phyloP scores from a whole-genome alignment of 2,113 vertebrate species.

The Tragelaphus imberbis region DNA sequence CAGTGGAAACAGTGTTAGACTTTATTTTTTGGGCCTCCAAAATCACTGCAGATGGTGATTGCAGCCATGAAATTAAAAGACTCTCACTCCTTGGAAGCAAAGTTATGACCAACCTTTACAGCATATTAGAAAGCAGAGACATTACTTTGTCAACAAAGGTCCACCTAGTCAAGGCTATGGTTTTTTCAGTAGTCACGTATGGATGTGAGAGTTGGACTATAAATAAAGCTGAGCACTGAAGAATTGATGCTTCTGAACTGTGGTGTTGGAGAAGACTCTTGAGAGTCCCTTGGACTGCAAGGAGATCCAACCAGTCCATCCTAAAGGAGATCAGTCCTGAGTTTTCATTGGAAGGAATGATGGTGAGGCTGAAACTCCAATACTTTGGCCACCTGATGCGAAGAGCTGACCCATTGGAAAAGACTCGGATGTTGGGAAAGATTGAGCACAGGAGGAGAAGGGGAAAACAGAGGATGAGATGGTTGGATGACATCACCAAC shows the following conservation, averaged over 20 bases:
- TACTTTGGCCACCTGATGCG: fast-evolving
- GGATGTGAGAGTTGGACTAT: background rate
- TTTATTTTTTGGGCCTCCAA: background rate
- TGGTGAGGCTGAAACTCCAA: background rate
- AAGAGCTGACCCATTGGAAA: background rate
- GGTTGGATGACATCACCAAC: background rate
- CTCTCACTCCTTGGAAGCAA: background rate
- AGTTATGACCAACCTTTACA: background rate
- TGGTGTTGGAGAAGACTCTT: background rate
- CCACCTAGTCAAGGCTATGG: background rate
- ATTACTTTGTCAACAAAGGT: background rate
- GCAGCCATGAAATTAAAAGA: background rate
- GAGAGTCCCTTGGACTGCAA: background rate
- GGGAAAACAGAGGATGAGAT: background rate
- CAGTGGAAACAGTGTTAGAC: background rate
- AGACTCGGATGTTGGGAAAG: background rate
- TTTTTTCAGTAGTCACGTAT: background rate
- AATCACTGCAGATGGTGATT: background rate
- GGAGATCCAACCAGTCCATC: background rate
- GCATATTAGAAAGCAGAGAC: background rate
- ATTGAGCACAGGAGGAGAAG: background rate
- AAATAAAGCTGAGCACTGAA: background rate
- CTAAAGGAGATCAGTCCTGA: background rate
- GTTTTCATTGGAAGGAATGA: background rate
- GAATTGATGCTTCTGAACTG: background rate